Evolutionary conservation across 2,113 vertebrate genomes (phyloP).

Genomic region (Hippocampus abdominalis): DNA sequence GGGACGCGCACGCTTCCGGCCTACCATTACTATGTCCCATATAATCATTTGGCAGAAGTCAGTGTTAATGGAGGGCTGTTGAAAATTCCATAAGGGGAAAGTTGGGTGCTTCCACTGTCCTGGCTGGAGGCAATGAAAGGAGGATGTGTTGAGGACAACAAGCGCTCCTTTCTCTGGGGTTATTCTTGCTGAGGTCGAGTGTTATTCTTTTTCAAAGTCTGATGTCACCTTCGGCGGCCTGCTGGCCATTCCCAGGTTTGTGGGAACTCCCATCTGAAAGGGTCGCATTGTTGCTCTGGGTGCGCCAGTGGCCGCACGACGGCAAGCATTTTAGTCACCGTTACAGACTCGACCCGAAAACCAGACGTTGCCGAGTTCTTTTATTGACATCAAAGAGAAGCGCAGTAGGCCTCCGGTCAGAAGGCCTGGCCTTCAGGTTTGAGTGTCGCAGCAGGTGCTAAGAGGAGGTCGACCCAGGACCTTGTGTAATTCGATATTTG

Average conservation of each 20-base stretch:
- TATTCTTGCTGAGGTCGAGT: slow-evolving; percentile 7
- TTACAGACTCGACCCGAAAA: neutral
- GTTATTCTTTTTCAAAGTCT: slow-evolving; percentile 24
- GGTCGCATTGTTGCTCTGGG: neutral
- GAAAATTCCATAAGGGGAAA: slow-evolving; percentile 55
- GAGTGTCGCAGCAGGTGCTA: slow-evolving; percentile 49
- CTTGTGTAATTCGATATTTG: slow-evolving; percentile 37
- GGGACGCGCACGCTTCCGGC: neutral
- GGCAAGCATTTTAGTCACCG: neutral
- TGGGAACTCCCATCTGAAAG: neutral
- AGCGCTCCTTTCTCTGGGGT: slow-evolving; percentile 14
- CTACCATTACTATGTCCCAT: slow-evolving; percentile 36
- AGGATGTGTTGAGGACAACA: slow-evolving; percentile 44
- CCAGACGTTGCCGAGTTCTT: neutral
- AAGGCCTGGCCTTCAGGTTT: slow-evolving; percentile 14
- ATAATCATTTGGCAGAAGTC: slow-evolving; percentile 51
- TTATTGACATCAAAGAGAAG: neutral
- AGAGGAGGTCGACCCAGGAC: slow-evolving; percentile 22
- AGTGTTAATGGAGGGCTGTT: slow-evolving; percentile 53
- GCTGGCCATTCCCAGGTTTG: neutral
- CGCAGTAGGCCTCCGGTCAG: neutral
- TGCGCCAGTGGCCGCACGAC: neutral
- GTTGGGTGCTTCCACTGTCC: slow-evolving; percentile 57
- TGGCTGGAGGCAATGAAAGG: slow-evolving; percentile 40
- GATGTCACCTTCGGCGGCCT: slow-evolving; percentile 24